Percentiles rank a stretch among this genome's conserved stretches.
phyloP scores from a whole-genome alignment of 2,797 vertebrate genomes.

The Pelodytes ibericus region DNA sequence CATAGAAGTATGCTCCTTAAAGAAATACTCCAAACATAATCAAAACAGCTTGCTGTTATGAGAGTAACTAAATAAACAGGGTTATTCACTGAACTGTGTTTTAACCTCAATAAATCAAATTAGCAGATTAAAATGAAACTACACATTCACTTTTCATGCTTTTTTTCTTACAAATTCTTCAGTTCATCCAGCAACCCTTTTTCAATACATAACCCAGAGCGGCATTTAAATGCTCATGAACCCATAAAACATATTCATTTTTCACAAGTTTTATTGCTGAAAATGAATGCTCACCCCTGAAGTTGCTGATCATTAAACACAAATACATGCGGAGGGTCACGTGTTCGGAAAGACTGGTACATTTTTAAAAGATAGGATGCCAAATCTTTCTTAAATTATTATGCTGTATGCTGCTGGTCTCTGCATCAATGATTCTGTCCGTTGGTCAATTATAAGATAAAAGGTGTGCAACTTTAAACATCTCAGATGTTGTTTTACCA shows the following conservation, averaged over 20 bases:
- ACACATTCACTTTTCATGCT: constrained; percentile 1
- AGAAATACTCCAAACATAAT: constrained; percentile 4
- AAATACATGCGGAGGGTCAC: constrained; percentile 19
- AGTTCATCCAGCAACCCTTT: background rate
- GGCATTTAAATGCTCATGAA: constrained; percentile 8
- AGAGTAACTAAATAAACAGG: background rate
- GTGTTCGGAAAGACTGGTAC: background rate
- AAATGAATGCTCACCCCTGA: constrained; percentile 17
- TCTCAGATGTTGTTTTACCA: too few relatives aligned
- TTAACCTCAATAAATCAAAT: background rate
- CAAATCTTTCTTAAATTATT: background rate
- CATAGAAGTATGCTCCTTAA: background rate
- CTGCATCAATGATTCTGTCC: constrained; percentile 1
- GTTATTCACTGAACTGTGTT: constrained; percentile 6
- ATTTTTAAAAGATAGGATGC: constrained; percentile 12
- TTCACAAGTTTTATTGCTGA: background rate
- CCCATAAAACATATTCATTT: constrained; percentile 5
- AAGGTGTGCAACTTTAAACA: background rate
- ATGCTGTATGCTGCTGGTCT: background rate
- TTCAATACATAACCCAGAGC: too few relatives aligned
- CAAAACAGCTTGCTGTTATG: background rate
- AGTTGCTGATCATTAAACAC: constrained; percentile 13
- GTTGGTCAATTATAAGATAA: background rate
- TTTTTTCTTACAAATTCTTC: background rate
- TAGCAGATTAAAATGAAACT: constrained; percentile 7